These are phyloP conservation scores for Trematomus loennbergii DNA, from an alignment of 2,113 vertebrate genomes.

Conservation along the genomic window DNA sequence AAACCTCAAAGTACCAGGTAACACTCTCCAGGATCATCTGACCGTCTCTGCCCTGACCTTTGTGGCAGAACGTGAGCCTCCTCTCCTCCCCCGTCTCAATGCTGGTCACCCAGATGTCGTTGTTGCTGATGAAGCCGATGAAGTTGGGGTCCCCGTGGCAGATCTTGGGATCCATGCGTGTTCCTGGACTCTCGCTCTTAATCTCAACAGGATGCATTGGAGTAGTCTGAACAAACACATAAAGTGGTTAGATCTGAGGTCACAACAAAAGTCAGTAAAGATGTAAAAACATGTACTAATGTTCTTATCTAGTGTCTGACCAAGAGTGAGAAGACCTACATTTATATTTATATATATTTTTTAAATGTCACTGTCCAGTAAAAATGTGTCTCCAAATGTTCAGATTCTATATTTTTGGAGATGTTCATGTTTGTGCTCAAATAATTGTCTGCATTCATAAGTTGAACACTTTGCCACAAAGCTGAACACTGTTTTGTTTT, in stretches of 20 bases:
- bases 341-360: too few species aligned
- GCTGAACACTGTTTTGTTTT: too few species aligned
- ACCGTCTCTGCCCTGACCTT: constrained; percentile 79
- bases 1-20: neutral
- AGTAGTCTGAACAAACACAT: constrained; percentile 83
- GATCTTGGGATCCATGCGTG: constrained; percentile 96
- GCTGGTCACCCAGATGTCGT: constrained; percentile 93
- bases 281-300: neutral
- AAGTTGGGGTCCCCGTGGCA: constrained; percentile 90
- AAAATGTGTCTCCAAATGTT: too few species aligned
- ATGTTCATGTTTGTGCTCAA: too few species aligned
- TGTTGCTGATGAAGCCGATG: constrained; percentile 94
- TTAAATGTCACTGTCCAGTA: too few species aligned
- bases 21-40: neutral
- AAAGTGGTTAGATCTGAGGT: neutral
- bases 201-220: constrained; percentile 93
- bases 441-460: too few species aligned
- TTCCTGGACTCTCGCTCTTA: constrained; percentile 91
- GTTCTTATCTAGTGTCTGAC: neutral
- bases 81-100: constrained; percentile 90
- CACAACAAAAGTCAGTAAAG: too few species aligned
- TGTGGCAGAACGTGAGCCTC: constrained; percentile 92
- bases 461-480: too few species aligned
- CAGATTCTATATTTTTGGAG: too few species aligned
- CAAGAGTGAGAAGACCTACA: too few species aligned